Evolutionary conservation across 2,888 invertebrate genomes (phyloP), one percentile per base, ranked within the genome.

Genomic region (Oxytorus armatus): DNA sequence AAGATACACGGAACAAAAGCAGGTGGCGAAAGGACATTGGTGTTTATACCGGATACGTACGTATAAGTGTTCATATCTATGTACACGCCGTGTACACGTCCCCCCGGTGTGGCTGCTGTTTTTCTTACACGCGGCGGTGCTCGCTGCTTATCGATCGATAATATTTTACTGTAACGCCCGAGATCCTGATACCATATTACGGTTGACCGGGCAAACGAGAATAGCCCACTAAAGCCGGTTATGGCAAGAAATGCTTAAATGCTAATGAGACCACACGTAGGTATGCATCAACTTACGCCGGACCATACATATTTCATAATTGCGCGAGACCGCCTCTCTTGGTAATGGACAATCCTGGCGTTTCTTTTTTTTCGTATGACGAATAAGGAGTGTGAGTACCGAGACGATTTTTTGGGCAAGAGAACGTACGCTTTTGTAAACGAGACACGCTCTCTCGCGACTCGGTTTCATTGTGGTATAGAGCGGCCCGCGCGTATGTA

Each of bases 11-110:
- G 25, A 77, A 73, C 73, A 69, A 74, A 77, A 77, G 80, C 80
- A 80, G 80, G 80, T 77, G 80, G 80, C 77, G 73, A 80, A 80
- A 80, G 73, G 77, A 77, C 77, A 80, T 79, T 36, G 65, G 49
- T 66, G 29, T 63, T 65, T 57, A 57, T 51, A 65, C 36, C n/a
- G n/a, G 42, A 42, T 53, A 69, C 23, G 33, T 44, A 25, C 49
- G 33, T 49, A n/a, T 66, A 39, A n/a, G 29, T 66, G 51, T 14
- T 5, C 23, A 68, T 68, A 55, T 44, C 55, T 29, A 10, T 16
- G 55, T 21, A 29, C 23, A 7, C 18, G 10, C 51, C 18, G 25
- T 8, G 33, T 44, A 11, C 42, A 25, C 57, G 39, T 69, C 55
- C 68, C 61, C 14, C 1, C 36, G 74, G 29, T 8, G 36, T 3